Evolutionary conservation across 2,888 invertebrate species (phyloP).

Genomic region (Antitype chi): DNA sequence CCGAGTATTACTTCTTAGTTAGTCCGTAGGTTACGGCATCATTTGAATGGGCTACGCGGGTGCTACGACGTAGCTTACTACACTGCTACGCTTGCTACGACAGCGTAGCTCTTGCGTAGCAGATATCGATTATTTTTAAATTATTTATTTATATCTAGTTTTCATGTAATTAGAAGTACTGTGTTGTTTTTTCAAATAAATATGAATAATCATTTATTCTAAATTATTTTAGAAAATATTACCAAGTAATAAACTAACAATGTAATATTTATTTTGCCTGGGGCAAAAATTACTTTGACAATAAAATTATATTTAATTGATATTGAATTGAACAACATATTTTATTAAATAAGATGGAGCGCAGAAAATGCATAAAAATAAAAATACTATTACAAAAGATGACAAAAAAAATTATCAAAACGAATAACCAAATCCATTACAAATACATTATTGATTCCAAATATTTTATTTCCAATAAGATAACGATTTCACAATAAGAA

Average conservation of each 20-base stretch:
- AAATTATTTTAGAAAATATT: neutral
- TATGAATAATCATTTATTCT: neutral
- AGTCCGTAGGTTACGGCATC: neutral
- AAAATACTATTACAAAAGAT: neutral
- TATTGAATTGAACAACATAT: slow-evolving; percentile 16
- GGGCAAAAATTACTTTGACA: neutral
- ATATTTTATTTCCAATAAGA: slow-evolving; percentile 19
- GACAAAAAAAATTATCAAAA: slow-evolving; percentile 15
- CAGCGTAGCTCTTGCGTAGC: slow-evolving; percentile 21
- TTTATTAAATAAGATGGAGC: slow-evolving; percentile 9
- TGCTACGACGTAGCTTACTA: slow-evolving; percentile 46
- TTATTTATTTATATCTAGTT: neutral
- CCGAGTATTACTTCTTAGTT: slow-evolving; percentile 29
- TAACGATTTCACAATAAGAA: slow-evolving; percentile 19
- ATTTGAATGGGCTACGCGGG: slow-evolving; percentile 1
- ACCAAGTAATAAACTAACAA: neutral
- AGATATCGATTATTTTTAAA: neutral
- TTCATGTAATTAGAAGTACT: neutral
- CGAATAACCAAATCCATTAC: slow-evolving; percentile 28
- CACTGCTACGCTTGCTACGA: slow-evolving; percentile 34
- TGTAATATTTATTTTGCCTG: neutral
- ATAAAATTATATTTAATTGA: slow-evolving; percentile 4
- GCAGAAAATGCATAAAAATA: slow-evolving; percentile 17
- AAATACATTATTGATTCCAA: slow-evolving; percentile 23
- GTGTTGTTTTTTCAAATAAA: neutral